Evolutionary conservation across 2,797 vertebrate genomes (phyloP), one percentile per base, ranked within the genome.

Genomic region (Syngnathus acus): DNA sequence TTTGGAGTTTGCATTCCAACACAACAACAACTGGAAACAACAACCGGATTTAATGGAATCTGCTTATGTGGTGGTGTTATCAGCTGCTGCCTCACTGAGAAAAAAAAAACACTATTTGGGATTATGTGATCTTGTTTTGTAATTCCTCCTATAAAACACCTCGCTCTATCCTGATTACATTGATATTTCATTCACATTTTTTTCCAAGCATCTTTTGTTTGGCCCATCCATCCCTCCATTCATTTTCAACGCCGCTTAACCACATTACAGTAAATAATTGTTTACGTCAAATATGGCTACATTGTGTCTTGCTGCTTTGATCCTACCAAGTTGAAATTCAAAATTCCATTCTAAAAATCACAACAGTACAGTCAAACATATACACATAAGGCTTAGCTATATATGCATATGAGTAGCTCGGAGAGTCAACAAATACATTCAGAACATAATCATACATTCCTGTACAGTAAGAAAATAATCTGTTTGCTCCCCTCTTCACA

Each of bases 41-140:
- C 90, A 90, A 87, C 82, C 71, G 86, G 89, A 88, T 92, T 92
- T 89, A 78, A 11, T 50, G 37, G 78, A 80, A 87, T 90, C 86
- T 87, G 73, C 85, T 89, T 86, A 89, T 81, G 79, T 77, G 71
- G 79, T 77, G 71, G 32, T 7, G 67, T 75, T 84, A 84, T 86
- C 71, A 88, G 80, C 78, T 32, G 66, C 79, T 32, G 64, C 76
- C 45, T 65, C 70, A 59, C 62, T 54, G 21, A 65, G 67, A 26
- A 26, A 74, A 84, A 88, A 88, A 82, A 88, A 89, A 82, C 81
- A 78, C 75, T 72, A 80, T 82, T 84, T 80, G 69, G 85, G 88
- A 90, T 90, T 89, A 90, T 86, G 64, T 71, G 71, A 79, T 80
- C 66, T 70, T 48, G 68, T 69, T 50, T 54, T 57, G 48, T 59